These are phyloP conservation scores for Machimus atricapillus DNA, from an alignment of 2,888 invertebrate genomes.

Conservation along the genomic window DNA sequence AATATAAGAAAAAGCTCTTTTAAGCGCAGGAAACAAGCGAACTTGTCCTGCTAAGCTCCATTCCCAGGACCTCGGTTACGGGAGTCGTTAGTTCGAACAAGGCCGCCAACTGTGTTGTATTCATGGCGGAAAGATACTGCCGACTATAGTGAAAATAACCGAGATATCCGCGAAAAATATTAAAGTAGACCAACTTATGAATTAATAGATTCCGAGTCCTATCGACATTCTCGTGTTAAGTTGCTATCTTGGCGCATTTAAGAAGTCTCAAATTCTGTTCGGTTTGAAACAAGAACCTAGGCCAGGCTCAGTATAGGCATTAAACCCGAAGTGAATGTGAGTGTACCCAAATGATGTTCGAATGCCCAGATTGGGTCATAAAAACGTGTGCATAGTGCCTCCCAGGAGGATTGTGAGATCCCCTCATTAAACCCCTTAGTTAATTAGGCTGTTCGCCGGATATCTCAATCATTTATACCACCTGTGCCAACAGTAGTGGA, in stretches of 20 bases:
- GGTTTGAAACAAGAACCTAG: not conserved
- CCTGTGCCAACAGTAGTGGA: not conserved
- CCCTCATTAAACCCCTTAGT: not conserved
- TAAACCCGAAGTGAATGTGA: not conserved
- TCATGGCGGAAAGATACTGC: not conserved
- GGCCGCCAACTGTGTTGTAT: constrained; percentile 58
- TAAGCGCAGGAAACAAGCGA: not conserved
- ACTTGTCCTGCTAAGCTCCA: constrained; percentile 47
- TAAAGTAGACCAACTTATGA: not conserved
- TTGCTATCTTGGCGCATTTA: not conserved
- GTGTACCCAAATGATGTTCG: not conserved
- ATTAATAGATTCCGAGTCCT: not conserved
- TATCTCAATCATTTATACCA: not conserved
- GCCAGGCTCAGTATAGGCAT: not conserved
- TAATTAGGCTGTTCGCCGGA: not conserved
- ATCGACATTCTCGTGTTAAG: not conserved
- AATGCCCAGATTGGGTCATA: not conserved
- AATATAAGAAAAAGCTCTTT: not conserved
- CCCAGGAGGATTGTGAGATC: not conserved
- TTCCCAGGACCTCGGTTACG: constrained; percentile 58
- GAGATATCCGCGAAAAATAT: not conserved
- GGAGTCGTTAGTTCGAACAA: constrained; percentile 59
- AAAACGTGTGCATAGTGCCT: not conserved
- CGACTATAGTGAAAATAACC: constrained; percentile 8
- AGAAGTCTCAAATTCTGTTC: not conserved